A percentile compares a stretch with the other conserved stretches of the same genome.
Conservation (phyloP, 92 coral and sea anemone genomes). For the Paramuricea clavata region DNA sequence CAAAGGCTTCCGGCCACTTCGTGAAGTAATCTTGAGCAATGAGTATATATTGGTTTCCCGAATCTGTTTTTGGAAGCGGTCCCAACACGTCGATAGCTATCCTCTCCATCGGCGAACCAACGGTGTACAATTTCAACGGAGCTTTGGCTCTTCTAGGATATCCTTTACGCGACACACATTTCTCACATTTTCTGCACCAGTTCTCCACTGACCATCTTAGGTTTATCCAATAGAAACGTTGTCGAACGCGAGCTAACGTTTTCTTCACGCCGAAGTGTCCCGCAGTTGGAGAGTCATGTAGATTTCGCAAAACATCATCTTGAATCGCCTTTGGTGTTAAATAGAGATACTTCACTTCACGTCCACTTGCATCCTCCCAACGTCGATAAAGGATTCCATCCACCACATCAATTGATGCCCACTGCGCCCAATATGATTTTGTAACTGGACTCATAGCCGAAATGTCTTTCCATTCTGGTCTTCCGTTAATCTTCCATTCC, state of each 20-base stretch:
- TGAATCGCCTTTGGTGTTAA: not conserved
- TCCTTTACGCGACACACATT: slow-evolving; percentile 56
- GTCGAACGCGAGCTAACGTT: slow-evolving; percentile 31
- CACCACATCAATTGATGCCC: slow-evolving; percentile 33
- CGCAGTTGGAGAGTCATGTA: slow-evolving; percentile 44
- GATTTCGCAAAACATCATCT: slow-evolving; percentile 9
- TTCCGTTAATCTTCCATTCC: slow-evolving; percentile 35
- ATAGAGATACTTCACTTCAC: slow-evolving; percentile 50
- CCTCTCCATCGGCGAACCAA: slow-evolving; percentile 16
- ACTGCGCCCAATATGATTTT: slow-evolving; percentile 51
- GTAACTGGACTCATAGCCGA: slow-evolving; percentile 17
- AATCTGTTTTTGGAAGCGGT: not conserved
- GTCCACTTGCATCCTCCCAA: slow-evolving; percentile 40
- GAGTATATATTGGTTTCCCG: not conserved
- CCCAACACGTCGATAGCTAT: slow-evolving; percentile 11
- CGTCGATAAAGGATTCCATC: slow-evolving; percentile 50
- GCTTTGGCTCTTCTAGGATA: slow-evolving; percentile 18
- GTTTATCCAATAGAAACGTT: slow-evolving; percentile 57
- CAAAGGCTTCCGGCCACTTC: slow-evolving; percentile 49
- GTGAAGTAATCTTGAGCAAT: not conserved
- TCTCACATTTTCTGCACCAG: slow-evolving; percentile 57
- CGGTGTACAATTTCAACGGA: not conserved
- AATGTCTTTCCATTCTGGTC: slow-evolving; percentile 32
- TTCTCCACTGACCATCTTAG: slow-evolving; percentile 36
- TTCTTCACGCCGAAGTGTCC: slow-evolving; percentile 58